Evolutionary conservation across 2,797 vertebrate species (phyloP).

Genomic region (Bufotes viridis): DNA sequence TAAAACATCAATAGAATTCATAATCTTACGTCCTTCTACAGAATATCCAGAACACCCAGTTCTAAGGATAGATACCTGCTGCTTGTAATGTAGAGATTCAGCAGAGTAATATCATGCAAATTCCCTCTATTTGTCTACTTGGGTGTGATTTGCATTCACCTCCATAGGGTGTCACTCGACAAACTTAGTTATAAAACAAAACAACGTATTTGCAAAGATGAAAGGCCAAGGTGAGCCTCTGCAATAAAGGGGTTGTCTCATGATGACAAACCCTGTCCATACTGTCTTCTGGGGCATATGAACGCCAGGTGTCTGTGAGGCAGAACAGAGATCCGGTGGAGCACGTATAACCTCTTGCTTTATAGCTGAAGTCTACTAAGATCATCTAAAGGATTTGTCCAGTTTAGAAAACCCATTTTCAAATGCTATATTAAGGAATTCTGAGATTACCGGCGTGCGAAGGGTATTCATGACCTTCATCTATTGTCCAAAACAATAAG

Average conservation of each 20-base stretch:
- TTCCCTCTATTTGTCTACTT: conserved; percentile 25
- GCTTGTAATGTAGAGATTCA: neutral
- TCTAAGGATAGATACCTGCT: neutral
- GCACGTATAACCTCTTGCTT: no score
- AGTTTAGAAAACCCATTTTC: neutral
- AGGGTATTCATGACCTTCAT: no score
- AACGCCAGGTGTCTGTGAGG: neutral
- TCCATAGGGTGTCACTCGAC: neutral
- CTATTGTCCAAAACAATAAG: neutral
- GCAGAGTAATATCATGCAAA: conserved; percentile 39
- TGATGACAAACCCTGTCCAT: neutral
- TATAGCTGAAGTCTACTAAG: no score
- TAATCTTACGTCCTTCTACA: neutral
- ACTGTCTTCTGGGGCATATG: neutral
- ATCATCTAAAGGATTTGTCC: no score
- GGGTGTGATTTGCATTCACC: conserved; percentile 41
- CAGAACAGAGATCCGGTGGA: neutral
- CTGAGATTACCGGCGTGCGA: no score
- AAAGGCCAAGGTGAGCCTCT: neutral
- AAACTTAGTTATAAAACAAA: neutral
- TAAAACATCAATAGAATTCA: neutral
- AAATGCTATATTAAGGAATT: neutral
- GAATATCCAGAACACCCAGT: neutral
- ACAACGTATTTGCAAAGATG: neutral
- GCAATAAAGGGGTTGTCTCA: neutral